phyloP scores from a whole-genome alignment of 2,113 vertebrate genomes.

The Sander vitreus region DNA sequence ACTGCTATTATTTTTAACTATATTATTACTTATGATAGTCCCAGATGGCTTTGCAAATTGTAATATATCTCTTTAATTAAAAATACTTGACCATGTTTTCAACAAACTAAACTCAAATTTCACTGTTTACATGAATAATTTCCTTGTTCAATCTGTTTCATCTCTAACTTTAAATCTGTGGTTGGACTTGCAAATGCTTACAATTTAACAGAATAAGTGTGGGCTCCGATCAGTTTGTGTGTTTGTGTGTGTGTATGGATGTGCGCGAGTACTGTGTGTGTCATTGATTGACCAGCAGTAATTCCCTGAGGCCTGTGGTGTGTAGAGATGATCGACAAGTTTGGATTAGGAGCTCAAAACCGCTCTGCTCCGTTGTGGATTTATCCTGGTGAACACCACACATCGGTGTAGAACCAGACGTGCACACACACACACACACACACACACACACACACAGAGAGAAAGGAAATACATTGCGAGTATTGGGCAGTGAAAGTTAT shows the following conservation, averaged over 20 bases:
- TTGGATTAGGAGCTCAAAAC: slow-evolving; percentile 63
- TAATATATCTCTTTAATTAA: slow-evolving; percentile 2
- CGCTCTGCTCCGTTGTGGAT: slow-evolving; percentile 41
- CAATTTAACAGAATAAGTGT: not conserved
- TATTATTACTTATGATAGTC: slow-evolving; percentile 4
- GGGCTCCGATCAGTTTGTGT: not conserved
- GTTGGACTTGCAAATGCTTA: slow-evolving; percentile 15
- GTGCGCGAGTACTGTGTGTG: slow-evolving; percentile 18
- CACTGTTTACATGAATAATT: not conserved
- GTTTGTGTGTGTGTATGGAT: slow-evolving; percentile 3
- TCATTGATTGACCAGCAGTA: slow-evolving; percentile 62
- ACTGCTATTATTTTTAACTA: slow-evolving; percentile 17
- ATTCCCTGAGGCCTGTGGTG: slow-evolving; percentile 43
- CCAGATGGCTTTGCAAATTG: not conserved
- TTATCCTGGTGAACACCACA: slow-evolving; percentile 42
- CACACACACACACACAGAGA: not conserved
- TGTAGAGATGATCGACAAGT: slow-evolving; percentile 72
- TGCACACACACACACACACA: not conserved
- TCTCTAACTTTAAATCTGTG: not conserved
- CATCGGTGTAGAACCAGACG: not conserved
- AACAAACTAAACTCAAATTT: too few species aligned
- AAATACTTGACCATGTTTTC: not conserved
- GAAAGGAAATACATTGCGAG: not conserved
- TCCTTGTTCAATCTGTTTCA: not conserved
- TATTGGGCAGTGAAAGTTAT: slow-evolving; percentile 20